A percentile compares a stretch with the other conserved stretches of the same genome.
phyloP scores from a whole-genome alignment of 2,888 invertebrate genomes.

The Rapana venosa region DNA sequence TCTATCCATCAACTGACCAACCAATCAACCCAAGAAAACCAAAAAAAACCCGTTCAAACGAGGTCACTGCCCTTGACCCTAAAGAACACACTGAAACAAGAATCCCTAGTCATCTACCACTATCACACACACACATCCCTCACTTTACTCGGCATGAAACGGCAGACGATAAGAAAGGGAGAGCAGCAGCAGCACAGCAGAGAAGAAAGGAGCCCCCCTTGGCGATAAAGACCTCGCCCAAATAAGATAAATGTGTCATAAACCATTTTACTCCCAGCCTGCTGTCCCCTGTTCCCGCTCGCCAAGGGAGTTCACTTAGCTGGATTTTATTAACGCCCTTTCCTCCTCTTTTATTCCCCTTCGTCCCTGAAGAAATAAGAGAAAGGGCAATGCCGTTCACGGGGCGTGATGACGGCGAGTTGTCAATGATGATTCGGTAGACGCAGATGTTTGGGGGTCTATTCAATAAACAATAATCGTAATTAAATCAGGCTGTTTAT shows the following conservation, averaged over 20 bases:
- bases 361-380: too few relatives aligned
- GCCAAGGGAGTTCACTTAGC: conserved; percentile 9
- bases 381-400: background rate
- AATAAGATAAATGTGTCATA: conserved; percentile 15
- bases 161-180: background rate
- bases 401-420: too few relatives aligned
- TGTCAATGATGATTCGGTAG: too few relatives aligned
- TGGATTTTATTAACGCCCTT: conserved; percentile 10
- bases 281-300: background rate
- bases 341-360: background rate
- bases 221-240: background rate
- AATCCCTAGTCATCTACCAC: background rate
- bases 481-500: too few relatives aligned
- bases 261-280: background rate
- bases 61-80: background rate
- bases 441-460: too few relatives aligned
- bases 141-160: background rate
- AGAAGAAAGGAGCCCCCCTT: background rate
- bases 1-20: too few relatives aligned
- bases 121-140: background rate
- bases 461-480: too few relatives aligned
- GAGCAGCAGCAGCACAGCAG: background rate
- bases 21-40: too few relatives aligned
- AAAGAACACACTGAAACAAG: background rate
- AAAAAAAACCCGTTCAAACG: too few relatives aligned